Base-by-base conservation (phyloP, 2,797 vertebrate species). In the Etheostoma nigrum region DNA sequence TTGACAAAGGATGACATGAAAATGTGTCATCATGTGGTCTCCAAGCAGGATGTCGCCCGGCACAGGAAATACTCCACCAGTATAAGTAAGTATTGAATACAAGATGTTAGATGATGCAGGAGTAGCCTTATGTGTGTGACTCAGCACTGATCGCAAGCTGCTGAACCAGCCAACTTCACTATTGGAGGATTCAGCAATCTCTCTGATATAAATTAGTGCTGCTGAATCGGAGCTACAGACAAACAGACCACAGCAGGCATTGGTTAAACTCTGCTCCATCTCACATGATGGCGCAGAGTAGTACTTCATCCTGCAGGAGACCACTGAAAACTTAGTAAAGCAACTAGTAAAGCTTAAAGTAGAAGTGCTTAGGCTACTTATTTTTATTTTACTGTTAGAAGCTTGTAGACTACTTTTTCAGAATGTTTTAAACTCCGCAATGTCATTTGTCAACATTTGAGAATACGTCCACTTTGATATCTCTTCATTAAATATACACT, bases 101-200 rank as follows among this genome's bases (percentile, higher is more conserved):
- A 66, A 33, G 42, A 54, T 58, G 68, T 67, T 8, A 19, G n/a
- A 52, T 36, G 48, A 48, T n/a, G 33, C 48, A 47, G 45, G 23
- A 60, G 53, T 11, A n/a, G 54, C 55, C 11, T 51, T 16, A 14
- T 61, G 21, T 62, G 36, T 53, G 66, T 84, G 70, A 81, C 61
- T 85, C 67, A 30, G 65, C 61, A 14, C 52, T 57, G 66, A 72
- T 78, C 65, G 55, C 80, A 64, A 74, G 70, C 66, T 72, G 73
- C 62, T 60, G 62, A 67, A 67, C 40, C 66, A 68, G 73, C 49
- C 63, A 48, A 6, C 59, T 40, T 72, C 40, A 69, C 48, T 44
- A 60, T 1, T 9, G 64, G 63, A 73, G 25, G 72, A 76, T 59
- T 74, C 75, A 79, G 78, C 42, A n/a, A 18, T 40, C 27, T 63